Evolutionary conservation across 2,113 vertebrate genomes (phyloP).

Genomic region (Alligator mississippiensis): DNA sequence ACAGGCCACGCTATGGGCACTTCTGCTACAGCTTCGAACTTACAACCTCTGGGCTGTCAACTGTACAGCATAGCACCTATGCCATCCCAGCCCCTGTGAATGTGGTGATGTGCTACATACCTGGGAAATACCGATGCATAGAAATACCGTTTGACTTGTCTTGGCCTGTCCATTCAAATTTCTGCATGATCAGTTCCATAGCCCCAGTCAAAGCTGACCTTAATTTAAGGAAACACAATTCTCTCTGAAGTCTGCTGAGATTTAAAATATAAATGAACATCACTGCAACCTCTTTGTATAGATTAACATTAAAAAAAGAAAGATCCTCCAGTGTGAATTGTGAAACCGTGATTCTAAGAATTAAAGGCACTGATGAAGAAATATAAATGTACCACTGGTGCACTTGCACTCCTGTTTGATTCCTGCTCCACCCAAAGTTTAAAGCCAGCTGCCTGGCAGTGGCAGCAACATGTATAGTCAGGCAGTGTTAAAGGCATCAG

Average conservation of each 20-base stretch:
- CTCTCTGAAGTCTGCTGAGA: slow-evolving; percentile 17
- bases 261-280: slow-evolving; percentile 36
- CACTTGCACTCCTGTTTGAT: too few species aligned
- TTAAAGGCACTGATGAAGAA: neutral
- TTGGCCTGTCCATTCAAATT: neutral
- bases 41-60: too few species aligned
- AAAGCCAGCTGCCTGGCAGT: too few species aligned
- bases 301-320: neutral
- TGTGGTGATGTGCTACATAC: neutral
- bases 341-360: neutral
- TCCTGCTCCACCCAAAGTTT: too few species aligned
- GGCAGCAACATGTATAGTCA: too few species aligned
- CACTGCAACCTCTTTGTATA: neutral
- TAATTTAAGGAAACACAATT: slow-evolving; percentile 2
- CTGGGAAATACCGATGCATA: neutral
- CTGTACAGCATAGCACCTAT: too few species aligned
- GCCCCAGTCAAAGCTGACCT: slow-evolving; percentile 1
- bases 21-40: too few species aligned
- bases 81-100: neutral
- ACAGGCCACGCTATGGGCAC: too few species aligned
- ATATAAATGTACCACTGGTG: neutral
- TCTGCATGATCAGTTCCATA: neutral
- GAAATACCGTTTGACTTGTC: slow-evolving; percentile 3
- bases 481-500: too few species aligned
- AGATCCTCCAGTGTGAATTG: neutral